Evolutionary conservation across 2,888 invertebrate species (phyloP), one percentile per base, ranked within the genome.

Genomic region (Rhopalosiphum nymphaeae): DNA sequence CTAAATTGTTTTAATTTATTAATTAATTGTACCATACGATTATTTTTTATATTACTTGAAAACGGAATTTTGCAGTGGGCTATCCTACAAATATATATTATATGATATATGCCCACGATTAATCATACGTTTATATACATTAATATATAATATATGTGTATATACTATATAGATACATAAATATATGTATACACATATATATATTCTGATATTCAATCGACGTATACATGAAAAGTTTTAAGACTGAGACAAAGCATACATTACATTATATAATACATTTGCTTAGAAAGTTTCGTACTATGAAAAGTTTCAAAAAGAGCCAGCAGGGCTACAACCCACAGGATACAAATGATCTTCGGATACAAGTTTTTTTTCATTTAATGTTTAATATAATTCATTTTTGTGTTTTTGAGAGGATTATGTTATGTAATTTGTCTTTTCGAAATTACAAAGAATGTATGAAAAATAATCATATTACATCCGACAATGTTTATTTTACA

Each of bases 281-380:
- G 7, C 67, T 88, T 16, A 78, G 42, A 89, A 89, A 93, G 87
- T 93, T 93, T 67, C 67, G n/a, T 86, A 49, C 61, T 29, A 4
- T 36, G 36, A 49, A 92, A 92, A 92, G 92, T 92, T 92, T 67
- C 49, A 10, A 92, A 87, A 88, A 87, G n/a, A 61, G 26, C 36
- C 61, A 49, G 46, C 46, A 87, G 67, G 49, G 61, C 21, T 53
- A 53, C 21, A 53, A 5, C 87, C 87, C 67, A 92, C 46, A 29
- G 49, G 49, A 92, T 26, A 92, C 53, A 92, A 92, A 92, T 92
- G 92, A 49, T 87, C 49, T 87, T 87, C 87, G 92, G 92, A 67
- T 86, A 67, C 42, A 67, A 67, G 61, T 92, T 87, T 92, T 91
- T 92, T 92, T 92, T 49, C 87, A 67, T 92, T 87, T 92, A 46